Conservation (phyloP, 2,888 invertebrate genomes). For the Drosophila imparisetae region DNA sequence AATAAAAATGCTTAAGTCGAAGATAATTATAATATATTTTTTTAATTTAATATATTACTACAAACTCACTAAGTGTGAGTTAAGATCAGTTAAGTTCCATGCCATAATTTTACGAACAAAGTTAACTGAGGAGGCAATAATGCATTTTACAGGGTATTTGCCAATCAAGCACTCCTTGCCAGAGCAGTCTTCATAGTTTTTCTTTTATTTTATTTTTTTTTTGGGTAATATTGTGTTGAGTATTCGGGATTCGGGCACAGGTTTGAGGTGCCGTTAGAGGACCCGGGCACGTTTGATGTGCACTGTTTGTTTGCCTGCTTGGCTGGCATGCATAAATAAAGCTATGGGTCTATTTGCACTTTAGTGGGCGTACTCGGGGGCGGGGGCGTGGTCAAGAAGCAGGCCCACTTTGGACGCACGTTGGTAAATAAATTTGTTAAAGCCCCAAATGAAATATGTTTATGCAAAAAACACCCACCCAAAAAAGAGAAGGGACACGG, state of each 20-base stretch:
- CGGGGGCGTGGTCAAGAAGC: constrained; percentile 5
- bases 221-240: constrained; percentile 18
- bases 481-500: constrained; percentile 24
- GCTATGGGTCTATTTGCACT: constrained; percentile 65
- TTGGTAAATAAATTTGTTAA: constrained; percentile 72
- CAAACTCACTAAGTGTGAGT: background rate
- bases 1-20: background rate
- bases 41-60: background rate
- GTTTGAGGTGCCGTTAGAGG: constrained; percentile 39
- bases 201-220: constrained; percentile 9
- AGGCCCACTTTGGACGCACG: constrained; percentile 38
- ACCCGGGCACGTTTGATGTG: constrained; percentile 69
- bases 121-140: too few relatives aligned
- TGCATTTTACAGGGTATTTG: constrained; percentile 2
- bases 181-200: background rate
- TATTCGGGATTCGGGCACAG: background rate
- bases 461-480: constrained; percentile 51
- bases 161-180: background rate
- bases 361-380: constrained; percentile 30
- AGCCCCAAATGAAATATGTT: constrained; percentile 71
- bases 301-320: constrained; percentile 53
- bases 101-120: background rate
- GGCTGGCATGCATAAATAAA: constrained; percentile 64
- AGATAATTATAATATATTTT: background rate
- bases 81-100: background rate